phyloP scores from a whole-genome alignment of 35 echinoderm and acorn worm genomes.

The Apostichopus californicus region DNA sequence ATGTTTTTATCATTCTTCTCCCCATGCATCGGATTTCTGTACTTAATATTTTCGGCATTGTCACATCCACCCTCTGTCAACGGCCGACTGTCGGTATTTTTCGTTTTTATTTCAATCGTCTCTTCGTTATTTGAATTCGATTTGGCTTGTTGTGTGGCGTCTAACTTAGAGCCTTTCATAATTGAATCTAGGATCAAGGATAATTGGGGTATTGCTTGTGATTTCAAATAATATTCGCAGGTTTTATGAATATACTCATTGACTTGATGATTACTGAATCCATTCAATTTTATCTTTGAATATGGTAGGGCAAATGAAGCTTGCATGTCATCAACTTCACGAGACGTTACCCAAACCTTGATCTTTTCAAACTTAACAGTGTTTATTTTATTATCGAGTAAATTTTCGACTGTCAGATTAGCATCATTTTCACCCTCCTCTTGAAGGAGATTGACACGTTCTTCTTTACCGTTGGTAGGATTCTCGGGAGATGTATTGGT shows the following conservation, averaged over 20 bases:
- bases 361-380: background rate
- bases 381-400: background rate
- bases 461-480: background rate
- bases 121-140: too few species aligned
- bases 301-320: background rate
- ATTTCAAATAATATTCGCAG: background rate
- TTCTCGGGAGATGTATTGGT: background rate
- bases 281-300: background rate
- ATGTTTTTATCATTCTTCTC: too few species aligned
- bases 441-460: too few species aligned
- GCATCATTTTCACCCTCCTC: too few species aligned
- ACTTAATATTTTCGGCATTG: background rate
- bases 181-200: background rate
- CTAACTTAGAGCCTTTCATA: background rate
- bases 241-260: background rate
- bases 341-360: conserved; percentile 33
- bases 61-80: background rate
- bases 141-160: too few species aligned
- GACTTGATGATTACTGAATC: background rate
- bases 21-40: too few species aligned
- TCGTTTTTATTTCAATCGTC: too few species aligned
- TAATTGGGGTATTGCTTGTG: background rate
- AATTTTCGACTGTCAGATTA: background rate
- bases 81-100: too few species aligned
- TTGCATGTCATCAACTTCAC: conserved; percentile 42